A percentile compares a stretch with the other conserved stretches of the same genome.
Evolutionary conservation across 2,888 invertebrate species (phyloP).

Genomic region (Dasysyrphus tricinctus): DNA sequence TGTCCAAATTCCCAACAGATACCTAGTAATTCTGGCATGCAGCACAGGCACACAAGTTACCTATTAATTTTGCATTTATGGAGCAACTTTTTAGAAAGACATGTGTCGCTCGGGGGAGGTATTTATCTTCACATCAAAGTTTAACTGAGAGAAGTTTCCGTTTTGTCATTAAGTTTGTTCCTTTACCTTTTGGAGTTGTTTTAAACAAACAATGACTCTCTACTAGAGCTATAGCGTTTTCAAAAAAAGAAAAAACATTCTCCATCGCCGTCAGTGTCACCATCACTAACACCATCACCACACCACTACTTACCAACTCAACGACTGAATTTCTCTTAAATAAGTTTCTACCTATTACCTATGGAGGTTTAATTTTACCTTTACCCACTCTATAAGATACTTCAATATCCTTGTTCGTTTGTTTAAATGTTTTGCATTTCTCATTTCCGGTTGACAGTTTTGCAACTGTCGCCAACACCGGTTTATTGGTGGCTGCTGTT

Average conservation of each 20-base stretch:
- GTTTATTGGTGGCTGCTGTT: background rate
- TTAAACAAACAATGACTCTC: slow-evolving; percentile 12
- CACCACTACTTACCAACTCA: background rate
- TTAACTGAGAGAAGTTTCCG: slow-evolving; percentile 32
- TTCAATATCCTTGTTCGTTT: slow-evolving; percentile 14
- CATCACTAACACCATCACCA: slow-evolving; percentile 1
- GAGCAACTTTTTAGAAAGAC: slow-evolving; percentile 3
- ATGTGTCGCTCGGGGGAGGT: slow-evolving; percentile 1
- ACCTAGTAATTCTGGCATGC: background rate
- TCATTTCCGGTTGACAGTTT: slow-evolving; percentile 24
- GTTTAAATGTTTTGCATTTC: slow-evolving; percentile 26
- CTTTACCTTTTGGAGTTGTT: slow-evolving; percentile 7
- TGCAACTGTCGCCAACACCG: slow-evolving; percentile 20
- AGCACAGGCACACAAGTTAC: background rate
- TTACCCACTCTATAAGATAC: background rate
- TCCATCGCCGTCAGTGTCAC: slow-evolving; percentile 4
- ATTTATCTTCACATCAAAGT: slow-evolving; percentile 40
- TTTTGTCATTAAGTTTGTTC: slow-evolving; percentile 30
- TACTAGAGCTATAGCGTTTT: slow-evolving; percentile 13
- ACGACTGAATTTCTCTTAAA: background rate
- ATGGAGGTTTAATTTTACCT: background rate
- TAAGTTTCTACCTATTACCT: slow-evolving; percentile 5
- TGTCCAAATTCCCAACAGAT: background rate
- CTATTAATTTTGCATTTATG: slow-evolving; percentile 12
- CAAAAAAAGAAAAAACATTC: background rate